Base-by-base conservation (phyloP, 2,888 invertebrate genomes). In the Brachyopa scutellaris region DNA sequence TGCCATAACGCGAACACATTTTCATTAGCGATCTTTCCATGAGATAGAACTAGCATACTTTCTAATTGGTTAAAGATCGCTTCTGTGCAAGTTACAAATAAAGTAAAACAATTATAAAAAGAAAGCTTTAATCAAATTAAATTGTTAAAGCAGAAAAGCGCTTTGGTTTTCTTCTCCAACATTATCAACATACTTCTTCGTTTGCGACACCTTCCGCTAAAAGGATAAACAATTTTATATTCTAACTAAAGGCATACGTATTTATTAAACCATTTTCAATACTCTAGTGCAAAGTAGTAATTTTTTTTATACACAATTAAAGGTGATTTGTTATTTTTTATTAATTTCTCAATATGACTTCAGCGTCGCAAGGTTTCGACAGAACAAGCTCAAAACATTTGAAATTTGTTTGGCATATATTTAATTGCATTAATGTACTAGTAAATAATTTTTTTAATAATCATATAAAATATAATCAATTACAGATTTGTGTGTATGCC, bases 341-440 rank as follows among this genome's bases (percentile, higher is more conserved):
- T 66, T 64, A 57, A 26, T 36, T 21, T 11, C 31, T 6, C 45
- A 55, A 55, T 15, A 73, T 73, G 73, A 69, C 67, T 29, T 36
- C 74, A 47, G 49, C 33, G 33, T 62, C 31, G 49, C 47, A 55
- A 8, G 42, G 36, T 62, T 67, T 61, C 36, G 47, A 11, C 40
- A 26, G 15, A 13, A 38, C 55, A n/a, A 40, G 29, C 29, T 29
- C 19, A 23, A 26, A 74, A 19, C 33, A 59, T 33, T 31, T 66
- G 33, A 17, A 40, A 49, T n/a, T 59, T 1, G 9, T 51, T 40
- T 57, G 40, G 61, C 40, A 53, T 42, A 55, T 69, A 55, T 61
- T 73, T 31, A 66, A 73, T 55, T 67, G 47, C 67, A 49, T 33
- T 40, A 74, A 67, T 73, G 76, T 80, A 70, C 70, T 80, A 69